Evolutionary conservation across 2,797 vertebrate genomes (phyloP).

Genomic region (Phoeniculus purpureus): DNA sequence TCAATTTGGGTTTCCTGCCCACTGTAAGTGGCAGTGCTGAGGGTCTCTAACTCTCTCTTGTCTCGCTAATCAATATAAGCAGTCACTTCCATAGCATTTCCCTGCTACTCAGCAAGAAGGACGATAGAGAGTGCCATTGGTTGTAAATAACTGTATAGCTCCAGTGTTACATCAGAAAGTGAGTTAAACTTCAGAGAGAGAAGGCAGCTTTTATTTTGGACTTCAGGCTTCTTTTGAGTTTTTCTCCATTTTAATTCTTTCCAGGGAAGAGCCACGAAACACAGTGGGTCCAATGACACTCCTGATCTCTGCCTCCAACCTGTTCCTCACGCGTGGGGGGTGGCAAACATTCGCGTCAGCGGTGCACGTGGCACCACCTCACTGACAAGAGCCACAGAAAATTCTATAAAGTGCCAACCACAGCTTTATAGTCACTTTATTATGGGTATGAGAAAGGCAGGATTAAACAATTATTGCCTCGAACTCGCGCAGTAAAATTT

Average conservation of each 20-base stretch:
- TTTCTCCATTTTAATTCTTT: neutral
- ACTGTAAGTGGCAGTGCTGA: constrained; percentile 82
- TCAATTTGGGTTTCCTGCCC: constrained; percentile 83
- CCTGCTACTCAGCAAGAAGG: constrained; percentile 77
- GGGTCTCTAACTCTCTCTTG: constrained; percentile 77
- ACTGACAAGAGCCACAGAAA: neutral
- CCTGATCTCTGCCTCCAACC: neutral
- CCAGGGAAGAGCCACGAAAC: neutral
- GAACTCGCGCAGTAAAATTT: constrained; percentile 66
- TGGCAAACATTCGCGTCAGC: neutral
- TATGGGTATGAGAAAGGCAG: constrained; percentile 2
- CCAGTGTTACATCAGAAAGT: neutral
- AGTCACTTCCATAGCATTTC: constrained; percentile 77
- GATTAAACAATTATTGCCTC: constrained; percentile 71
- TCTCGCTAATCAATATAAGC: constrained; percentile 80
- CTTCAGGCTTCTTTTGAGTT: neutral
- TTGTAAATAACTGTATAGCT: constrained; percentile 55
- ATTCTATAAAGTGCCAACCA: constrained; percentile 31
- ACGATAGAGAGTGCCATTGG: constrained; percentile 23
- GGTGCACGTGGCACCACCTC: neutral
- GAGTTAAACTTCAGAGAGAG: constrained; percentile 45
- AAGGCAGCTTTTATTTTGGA: neutral
- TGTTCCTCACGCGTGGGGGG: rapidly evolving
- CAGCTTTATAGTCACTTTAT: constrained; percentile 37
- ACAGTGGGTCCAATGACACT: neutral